These are phyloP conservation scores for Hirudo medicinalis DNA, from an alignment of 1,140 invertebrate species.

Conservation along the genomic window DNA sequence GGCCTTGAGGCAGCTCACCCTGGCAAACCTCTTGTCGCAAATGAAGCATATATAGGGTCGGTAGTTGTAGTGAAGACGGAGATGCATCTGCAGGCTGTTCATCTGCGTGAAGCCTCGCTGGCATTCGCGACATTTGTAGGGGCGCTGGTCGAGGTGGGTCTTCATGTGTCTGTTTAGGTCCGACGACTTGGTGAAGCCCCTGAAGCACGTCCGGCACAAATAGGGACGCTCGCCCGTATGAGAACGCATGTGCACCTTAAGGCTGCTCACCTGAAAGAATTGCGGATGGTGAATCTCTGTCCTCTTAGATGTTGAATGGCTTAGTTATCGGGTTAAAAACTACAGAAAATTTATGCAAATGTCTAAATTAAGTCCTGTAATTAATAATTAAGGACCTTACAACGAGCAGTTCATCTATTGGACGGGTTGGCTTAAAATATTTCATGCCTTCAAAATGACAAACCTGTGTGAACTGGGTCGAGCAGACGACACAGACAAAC, in stretches of 20 bases:
- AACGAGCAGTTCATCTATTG: too few relatives aligned
- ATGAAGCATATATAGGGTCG: conserved; percentile 12
- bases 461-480: conserved; percentile 21
- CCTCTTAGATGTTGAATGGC: too few relatives aligned
- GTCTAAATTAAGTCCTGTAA: too few relatives aligned
- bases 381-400: too few relatives aligned
- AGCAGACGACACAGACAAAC: conserved; percentile 20
- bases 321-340: too few relatives aligned
- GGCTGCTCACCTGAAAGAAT: conserved; percentile 25
- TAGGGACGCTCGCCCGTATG: conserved; percentile 79
- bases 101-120: conserved; percentile 11
- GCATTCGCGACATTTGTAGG: conserved; percentile 48
- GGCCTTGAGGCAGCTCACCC: conserved; percentile 15
- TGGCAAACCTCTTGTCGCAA: conserved; percentile 15
- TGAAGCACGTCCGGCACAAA: conserved; percentile 60
- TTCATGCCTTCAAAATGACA: conserved; percentile 38
- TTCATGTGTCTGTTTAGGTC: conserved; percentile 52
- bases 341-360: too few relatives aligned
- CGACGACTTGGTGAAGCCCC: conserved; percentile 26
- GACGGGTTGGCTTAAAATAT: too few relatives aligned
- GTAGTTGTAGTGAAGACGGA: conserved; percentile 5
- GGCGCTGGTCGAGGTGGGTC: conserved; percentile 81
- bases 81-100: conserved; percentile 13
- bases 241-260: conserved; percentile 74
- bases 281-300: too few relatives aligned